Conservation (phyloP, 2,113 vertebrate species). For the Oxygymnocypris stewartii region DNA sequence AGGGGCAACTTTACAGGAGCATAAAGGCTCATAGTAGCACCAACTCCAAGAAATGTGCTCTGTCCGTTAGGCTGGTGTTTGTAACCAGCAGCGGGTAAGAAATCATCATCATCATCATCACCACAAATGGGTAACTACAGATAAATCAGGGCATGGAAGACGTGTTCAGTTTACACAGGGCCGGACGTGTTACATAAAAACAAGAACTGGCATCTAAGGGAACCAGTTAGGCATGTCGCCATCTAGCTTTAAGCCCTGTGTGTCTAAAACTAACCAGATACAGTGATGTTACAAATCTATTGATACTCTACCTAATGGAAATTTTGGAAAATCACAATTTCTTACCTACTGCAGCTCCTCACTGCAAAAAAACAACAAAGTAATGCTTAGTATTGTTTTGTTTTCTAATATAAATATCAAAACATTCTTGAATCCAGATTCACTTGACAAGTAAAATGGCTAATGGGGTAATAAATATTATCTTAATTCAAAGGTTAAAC, state of each 20-base stretch:
- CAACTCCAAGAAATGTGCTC: slow-evolving; percentile 33
- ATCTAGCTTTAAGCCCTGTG: not conserved
- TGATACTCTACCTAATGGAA: not conserved
- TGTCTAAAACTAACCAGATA: not conserved
- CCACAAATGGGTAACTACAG: not conserved
- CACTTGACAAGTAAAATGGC: too few species aligned
- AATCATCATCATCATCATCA: not conserved
- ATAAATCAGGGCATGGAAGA: slow-evolving; percentile 4
- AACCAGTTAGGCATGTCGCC: not conserved
- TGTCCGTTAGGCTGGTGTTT: slow-evolving; percentile 22
- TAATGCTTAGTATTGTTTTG: too few species aligned
- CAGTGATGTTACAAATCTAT: not conserved
- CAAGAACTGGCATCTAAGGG: not conserved
- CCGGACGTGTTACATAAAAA: not conserved
- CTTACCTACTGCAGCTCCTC: not conserved
- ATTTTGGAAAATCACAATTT: not conserved
- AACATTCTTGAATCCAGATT: too few species aligned
- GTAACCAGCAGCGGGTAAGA: not conserved
- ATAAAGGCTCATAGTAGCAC: slow-evolving; percentile 51
- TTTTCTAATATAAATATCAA: too few species aligned
- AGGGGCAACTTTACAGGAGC: slow-evolving; percentile 35
- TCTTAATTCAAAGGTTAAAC: too few species aligned
- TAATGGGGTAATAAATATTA: too few species aligned
- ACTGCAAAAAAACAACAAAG: too few species aligned
- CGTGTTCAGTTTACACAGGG: not conserved